These are phyloP conservation scores for Uromys caudimaculatus DNA, from an alignment of 2,797 vertebrate species.

Conservation along the genomic window DNA sequence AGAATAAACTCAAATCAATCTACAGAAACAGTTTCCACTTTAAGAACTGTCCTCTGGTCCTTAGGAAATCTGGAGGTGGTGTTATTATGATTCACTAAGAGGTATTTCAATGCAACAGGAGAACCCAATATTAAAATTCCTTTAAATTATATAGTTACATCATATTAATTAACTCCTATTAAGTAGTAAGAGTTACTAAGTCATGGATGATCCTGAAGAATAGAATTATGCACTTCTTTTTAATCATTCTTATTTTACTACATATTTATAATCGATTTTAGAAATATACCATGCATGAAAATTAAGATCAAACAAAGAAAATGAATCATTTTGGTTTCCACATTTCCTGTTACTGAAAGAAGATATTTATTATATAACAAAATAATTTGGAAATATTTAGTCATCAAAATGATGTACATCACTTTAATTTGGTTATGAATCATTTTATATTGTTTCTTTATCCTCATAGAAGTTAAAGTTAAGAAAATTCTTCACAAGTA, in stretches of 20 bases:
- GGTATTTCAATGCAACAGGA: neutral
- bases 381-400: neutral
- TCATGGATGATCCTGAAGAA: neutral
- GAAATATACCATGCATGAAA: neutral
- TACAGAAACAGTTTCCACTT: neutral
- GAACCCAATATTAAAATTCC: neutral
- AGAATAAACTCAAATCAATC: neutral
- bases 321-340: neutral
- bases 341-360: neutral
- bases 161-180: neutral
- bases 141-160: neutral
- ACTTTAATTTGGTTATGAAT: neutral
- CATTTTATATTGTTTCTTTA: fast-evolving
- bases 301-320: neutral
- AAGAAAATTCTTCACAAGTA: neutral
- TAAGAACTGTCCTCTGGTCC: neutral
- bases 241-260: neutral
- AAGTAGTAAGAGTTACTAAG: neutral
- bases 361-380: neutral
- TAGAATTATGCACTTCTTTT: neutral
- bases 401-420: neutral
- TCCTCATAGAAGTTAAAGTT: neutral
- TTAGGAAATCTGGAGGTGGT: neutral
- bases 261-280: neutral
- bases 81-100: neutral